phyloP scores from a whole-genome alignment of 2,888 invertebrate genomes.

The Ctenicera cuprea region DNA sequence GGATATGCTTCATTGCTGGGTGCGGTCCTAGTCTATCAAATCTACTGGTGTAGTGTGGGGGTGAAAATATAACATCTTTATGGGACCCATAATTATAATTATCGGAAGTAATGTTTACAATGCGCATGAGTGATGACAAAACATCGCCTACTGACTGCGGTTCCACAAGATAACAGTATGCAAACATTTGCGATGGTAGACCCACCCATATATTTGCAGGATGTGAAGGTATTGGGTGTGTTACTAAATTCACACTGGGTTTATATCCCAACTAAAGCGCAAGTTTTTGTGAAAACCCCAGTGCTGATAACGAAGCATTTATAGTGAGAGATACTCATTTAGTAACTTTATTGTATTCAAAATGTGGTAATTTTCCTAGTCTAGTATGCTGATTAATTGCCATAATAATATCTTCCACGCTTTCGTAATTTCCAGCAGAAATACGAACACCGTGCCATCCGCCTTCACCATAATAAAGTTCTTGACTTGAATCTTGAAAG shows the following conservation, averaged over 20 bases:
- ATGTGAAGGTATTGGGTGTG: too few species aligned
- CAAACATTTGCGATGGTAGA: too few species aligned
- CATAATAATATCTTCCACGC: too few species aligned
- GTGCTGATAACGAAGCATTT: not conserved
- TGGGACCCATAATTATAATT: too few species aligned
- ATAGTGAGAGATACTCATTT: not conserved
- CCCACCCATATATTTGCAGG: too few species aligned
- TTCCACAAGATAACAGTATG: too few species aligned
- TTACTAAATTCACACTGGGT: not conserved
- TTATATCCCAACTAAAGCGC: not conserved
- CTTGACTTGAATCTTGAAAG: not conserved
- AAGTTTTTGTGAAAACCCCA: not conserved
- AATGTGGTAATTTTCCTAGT: not conserved
- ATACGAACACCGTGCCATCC: not conserved
- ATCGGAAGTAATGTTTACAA: too few species aligned
- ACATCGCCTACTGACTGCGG: too few species aligned
- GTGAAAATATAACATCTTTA: slow-evolving; percentile 13
- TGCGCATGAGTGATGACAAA: too few species aligned
- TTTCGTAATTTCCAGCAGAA: slow-evolving; percentile 20
- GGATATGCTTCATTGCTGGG: too few species aligned
- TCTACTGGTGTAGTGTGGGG: too few species aligned
- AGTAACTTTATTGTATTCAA: not conserved
- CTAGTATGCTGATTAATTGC: not conserved
- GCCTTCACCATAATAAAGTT: not conserved
- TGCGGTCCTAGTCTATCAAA: too few species aligned